Evolutionary conservation across 2,888 invertebrate genomes (phyloP).

Genomic region (Heterodera filipjevi): DNA sequence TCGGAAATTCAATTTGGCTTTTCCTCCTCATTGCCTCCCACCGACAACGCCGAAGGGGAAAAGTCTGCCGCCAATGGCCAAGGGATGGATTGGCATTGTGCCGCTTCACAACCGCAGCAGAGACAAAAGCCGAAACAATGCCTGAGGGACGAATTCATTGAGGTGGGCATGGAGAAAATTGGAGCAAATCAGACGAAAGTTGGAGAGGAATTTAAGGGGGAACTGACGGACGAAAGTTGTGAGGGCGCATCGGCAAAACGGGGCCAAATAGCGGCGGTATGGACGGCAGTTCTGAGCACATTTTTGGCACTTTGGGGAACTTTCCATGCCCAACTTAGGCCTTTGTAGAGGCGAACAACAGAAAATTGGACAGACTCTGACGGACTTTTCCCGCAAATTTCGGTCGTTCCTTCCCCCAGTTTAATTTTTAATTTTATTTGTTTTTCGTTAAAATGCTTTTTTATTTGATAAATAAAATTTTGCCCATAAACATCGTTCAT

Average conservation of each 20-base stretch:
- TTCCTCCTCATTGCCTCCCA: constrained; percentile 23
- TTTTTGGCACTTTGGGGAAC: not conserved
- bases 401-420: not conserved
- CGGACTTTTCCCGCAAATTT: not conserved
- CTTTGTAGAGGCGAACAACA: not conserved
- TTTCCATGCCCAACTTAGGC: not conserved
- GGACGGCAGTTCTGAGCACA: not conserved
- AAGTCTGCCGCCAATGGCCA: not conserved
- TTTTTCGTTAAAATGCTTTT: not conserved
- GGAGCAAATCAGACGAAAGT: not conserved
- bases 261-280: not conserved
- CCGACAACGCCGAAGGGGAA: constrained; percentile 2
- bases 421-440: not conserved
- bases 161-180: constrained; percentile 22
- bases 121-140: constrained; percentile 47
- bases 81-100: constrained; percentile 31
- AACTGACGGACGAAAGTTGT: constrained; percentile 5
- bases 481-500: not conserved
- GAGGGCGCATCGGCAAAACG: not conserved
- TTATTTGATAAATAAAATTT: not conserved
- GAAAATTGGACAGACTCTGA: not conserved
- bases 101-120: constrained; percentile 37
- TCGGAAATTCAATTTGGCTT: constrained; percentile 49
- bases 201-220: not conserved
- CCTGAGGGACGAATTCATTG: constrained; percentile 39